Base-by-base conservation (phyloP, 2,113 vertebrate species). In the Athene noctua region DNA sequence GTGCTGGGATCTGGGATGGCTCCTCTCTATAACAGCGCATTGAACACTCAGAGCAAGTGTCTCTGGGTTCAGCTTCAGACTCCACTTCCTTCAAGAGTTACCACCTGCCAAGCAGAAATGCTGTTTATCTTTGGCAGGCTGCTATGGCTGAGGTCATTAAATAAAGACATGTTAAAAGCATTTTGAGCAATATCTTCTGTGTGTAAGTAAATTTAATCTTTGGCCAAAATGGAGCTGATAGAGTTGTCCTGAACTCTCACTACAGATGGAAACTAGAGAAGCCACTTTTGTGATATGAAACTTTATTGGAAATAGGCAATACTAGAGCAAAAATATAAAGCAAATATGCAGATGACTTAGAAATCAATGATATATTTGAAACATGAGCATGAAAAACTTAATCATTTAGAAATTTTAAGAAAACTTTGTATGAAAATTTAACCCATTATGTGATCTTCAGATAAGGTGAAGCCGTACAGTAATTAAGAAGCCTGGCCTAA, bases 121-220 rank as follows among this genome's bases (percentile, higher is more conserved):
- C 73, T 89, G 36, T 79, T 95, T 93, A 49, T 91, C 81, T 80
- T 94, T 95, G 94, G 89, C 94, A 96, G 42, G 54, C 78, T 84
- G 22, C 42, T 14, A 62, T 25, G 74, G 86, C 57, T 96, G 91
- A 91, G 70, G 62, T 94, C 62, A 96, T 82, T 91, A 54, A 18
- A 82, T 59, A 85, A 14, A 88, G 94, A 79, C 86, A 63, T 0
- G 47, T 40, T 95, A 94, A 95, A 96, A 95, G 94, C 94, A 92
- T 90, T 95, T 86, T 90, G 72, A 95, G 92, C 86, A 92, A 87
- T 94, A 94, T 57, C 70, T 90, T 90, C 71, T 80, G 34, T 49
- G 30, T 7, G 16, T 10, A 74, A 92, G 70, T 84, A 89, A 59
- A 70, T 66, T 88, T 79, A 86, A 94, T 61, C 65, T 85, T 87